Percentiles rank a stretch among this genome's conserved stretches.
These are phyloP conservation scores for Gymnorhina tibicen DNA, from an alignment of 2,113 vertebrate genomes.

Conservation along the genomic window DNA sequence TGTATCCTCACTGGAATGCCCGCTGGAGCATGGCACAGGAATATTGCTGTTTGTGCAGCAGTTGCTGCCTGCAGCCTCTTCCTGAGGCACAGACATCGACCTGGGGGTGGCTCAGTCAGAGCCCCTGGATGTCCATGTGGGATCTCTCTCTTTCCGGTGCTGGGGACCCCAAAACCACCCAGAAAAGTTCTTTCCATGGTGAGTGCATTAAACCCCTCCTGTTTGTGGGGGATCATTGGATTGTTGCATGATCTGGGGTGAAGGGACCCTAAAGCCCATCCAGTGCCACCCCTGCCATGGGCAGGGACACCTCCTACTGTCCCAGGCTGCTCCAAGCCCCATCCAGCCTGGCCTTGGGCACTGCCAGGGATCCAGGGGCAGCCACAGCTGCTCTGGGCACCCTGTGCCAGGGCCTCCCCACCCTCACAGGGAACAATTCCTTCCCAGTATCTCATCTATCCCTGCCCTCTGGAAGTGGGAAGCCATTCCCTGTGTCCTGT, in stretches of 20 bases:
- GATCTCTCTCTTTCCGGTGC: accelerated
- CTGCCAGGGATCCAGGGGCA: background rate
- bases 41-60: background rate
- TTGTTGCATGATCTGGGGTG: background rate
- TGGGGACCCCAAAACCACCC: background rate
- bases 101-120: background rate
- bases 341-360: background rate
- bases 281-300: background rate
- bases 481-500: background rate
- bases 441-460: accelerated
- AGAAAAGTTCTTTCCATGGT: background rate
- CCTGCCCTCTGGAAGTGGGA: background rate
- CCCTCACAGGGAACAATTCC: background rate
- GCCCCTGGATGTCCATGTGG: accelerated
- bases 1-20: background rate
- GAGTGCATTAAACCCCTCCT: background rate
- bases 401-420: background rate
- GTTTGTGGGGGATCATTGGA: background rate
- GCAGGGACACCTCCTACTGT: background rate
- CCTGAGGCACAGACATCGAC: background rate
- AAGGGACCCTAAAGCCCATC: accelerated
- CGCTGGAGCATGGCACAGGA: background rate
- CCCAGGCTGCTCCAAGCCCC: background rate
- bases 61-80: background rate
- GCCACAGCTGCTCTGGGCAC: background rate